Conservation (phyloP, 2,797 vertebrate genomes). For the Streptopelia turtur region DNA sequence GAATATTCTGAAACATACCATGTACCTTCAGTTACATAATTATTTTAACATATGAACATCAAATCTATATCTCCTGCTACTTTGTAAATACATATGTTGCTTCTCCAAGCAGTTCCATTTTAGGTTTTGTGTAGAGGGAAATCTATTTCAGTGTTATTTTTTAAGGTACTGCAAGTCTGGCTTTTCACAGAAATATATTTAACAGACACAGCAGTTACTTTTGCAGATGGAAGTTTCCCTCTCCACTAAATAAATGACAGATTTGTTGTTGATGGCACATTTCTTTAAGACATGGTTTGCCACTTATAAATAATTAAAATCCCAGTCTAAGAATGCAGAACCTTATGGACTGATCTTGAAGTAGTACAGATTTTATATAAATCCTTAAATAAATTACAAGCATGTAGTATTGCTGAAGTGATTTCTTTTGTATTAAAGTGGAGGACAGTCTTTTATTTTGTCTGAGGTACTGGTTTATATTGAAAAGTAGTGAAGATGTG, state of each 20-base stretch:
- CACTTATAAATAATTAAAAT: neutral
- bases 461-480: neutral
- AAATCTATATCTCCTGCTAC: neutral
- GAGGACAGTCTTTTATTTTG: neutral
- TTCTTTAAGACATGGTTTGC: neutral
- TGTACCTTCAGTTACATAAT: neutral
- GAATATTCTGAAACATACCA: neutral
- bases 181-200: slow-evolving; percentile 1
- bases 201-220: neutral
- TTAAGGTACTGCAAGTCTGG: neutral
- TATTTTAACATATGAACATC: neutral
- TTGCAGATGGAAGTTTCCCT: neutral
- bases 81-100: neutral
- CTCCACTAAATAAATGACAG: neutral
- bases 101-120: neutral
- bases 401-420: neutral
- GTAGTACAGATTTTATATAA: neutral
- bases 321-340: neutral
- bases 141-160: neutral
- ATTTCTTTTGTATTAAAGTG: neutral
- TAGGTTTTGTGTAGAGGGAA: neutral
- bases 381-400: neutral
- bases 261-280: neutral
- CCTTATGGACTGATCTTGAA: neutral
- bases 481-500: neutral